Conservation (phyloP, 2,888 invertebrate species). For the Auanema freiburgensis region DNA sequence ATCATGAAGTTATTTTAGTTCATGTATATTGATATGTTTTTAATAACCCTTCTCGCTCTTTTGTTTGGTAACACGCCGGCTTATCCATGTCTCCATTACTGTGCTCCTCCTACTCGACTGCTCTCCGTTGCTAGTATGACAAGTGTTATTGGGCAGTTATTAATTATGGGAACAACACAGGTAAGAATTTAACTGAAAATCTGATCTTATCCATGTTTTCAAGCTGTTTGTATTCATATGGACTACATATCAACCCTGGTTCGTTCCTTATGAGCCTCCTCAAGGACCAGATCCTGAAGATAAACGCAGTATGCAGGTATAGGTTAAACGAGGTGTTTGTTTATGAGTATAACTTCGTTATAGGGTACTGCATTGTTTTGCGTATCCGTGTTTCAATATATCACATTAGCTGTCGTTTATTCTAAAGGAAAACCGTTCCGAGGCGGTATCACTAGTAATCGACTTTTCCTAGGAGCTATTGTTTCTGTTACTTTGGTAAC, state of each 20-base stretch:
- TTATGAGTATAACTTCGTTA: neutral
- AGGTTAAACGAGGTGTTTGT: neutral
- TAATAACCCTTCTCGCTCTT: slow-evolving; percentile 68
- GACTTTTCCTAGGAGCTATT: slow-evolving; percentile 32
- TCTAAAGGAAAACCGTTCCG: slow-evolving; percentile 70
- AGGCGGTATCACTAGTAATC: slow-evolving; percentile 27
- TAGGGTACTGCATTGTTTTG: slow-evolving; percentile 79
- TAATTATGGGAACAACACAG: slow-evolving; percentile 73
- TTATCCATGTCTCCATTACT: slow-evolving; percentile 46
- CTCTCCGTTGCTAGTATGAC: slow-evolving; percentile 74
- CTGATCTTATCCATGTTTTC: slow-evolving; percentile 10
- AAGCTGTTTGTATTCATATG: slow-evolving; percentile 55
- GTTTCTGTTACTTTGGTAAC: slow-evolving; percentile 39
- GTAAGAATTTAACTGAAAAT: slow-evolving; percentile 28
- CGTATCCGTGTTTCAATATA: slow-evolving; percentile 76
- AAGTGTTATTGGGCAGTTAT: slow-evolving; percentile 76
- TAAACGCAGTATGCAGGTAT: slow-evolving; percentile 73
- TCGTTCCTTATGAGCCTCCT: slow-evolving; percentile 65
- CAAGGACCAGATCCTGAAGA: slow-evolving; percentile 68
- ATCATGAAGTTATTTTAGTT: slow-evolving; percentile 68
- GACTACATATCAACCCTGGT: slow-evolving; percentile 59
- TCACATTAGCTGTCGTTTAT: slow-evolving; percentile 78
- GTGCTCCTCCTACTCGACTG: slow-evolving; percentile 66
- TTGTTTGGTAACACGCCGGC: slow-evolving; percentile 63
- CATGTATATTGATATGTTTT: slow-evolving; percentile 69